Evolutionary conservation across 2,888 invertebrate genomes (phyloP).

Genomic region (Plebejus anna): DNA sequence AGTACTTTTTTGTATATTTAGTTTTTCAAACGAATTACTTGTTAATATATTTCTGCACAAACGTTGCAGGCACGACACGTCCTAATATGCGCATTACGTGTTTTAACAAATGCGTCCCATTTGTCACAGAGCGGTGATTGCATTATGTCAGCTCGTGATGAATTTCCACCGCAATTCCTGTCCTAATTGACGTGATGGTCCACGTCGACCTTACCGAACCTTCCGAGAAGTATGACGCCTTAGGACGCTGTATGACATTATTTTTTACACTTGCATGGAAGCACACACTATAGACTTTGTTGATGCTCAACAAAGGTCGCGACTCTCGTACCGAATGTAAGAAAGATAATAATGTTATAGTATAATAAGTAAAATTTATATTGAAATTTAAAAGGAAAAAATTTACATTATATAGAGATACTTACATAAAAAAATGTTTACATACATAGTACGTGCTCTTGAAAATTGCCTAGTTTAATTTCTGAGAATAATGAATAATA

Average conservation of each 20-base stretch:
- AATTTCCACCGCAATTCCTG: slow-evolving; percentile 52
- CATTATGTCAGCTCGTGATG: slow-evolving; percentile 51
- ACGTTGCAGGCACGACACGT: background rate
- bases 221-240: slow-evolving; percentile 63
- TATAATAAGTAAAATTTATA: no score
- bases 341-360: no score
- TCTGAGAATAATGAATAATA: no score
- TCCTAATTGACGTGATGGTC: slow-evolving; percentile 42
- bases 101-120: slow-evolving; percentile 20
- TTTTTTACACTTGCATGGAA: background rate
- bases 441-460: no score
- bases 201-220: slow-evolving; percentile 40
- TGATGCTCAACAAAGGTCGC: background rate
- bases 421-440: no score
- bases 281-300: background rate
- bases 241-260: background rate
- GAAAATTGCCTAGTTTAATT: no score
- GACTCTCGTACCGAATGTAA: no score
- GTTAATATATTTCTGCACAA: background rate
- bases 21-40: background rate
- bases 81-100: slow-evolving; percentile 29
- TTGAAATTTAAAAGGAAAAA: no score
- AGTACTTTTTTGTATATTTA: no score
- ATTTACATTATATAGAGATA: no score
- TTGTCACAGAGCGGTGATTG: slow-evolving; percentile 17